Percentiles rank a stretch among this genome's conserved stretches.
These are phyloP conservation scores for Trachymyrmex cornetzi DNA, from an alignment of 1,140 invertebrate genomes.

Conservation along the genomic window DNA sequence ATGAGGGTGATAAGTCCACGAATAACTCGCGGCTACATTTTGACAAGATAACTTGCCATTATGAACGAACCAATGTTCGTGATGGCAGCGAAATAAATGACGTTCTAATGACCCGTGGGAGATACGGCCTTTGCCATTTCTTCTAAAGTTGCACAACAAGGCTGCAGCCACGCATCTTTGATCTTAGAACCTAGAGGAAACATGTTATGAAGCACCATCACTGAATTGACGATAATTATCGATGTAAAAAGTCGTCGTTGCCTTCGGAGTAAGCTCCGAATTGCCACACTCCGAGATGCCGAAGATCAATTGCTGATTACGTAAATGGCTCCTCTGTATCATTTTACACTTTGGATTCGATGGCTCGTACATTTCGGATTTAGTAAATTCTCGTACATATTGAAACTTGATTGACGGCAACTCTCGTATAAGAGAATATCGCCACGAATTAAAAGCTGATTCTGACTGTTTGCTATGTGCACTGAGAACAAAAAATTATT, in stretches of 20 bases:
- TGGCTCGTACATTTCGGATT: not conserved
- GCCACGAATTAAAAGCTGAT: not conserved
- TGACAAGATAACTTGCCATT: not conserved
- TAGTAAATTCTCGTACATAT: not conserved
- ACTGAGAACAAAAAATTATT: no score
- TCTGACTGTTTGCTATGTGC: not conserved
- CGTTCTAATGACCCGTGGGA: constrained; percentile 34
- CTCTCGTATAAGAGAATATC: not conserved
- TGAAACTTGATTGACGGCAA: not conserved
- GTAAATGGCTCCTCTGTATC: not conserved
- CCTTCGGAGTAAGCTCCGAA: not conserved
- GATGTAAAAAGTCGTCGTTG: not conserved
- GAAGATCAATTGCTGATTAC: constrained; percentile 6
- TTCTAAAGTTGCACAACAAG: constrained; percentile 42
- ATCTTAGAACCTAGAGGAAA: not conserved
- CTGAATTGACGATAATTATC: constrained; percentile 13
- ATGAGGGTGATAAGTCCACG: not conserved
- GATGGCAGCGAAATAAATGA: constrained; percentile 33
- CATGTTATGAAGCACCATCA: not conserved
- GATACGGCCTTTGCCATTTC: constrained; percentile 50
- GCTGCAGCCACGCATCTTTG: constrained; percentile 21
- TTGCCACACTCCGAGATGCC: not conserved
- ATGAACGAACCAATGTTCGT: not conserved
- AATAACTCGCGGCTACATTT: not conserved
- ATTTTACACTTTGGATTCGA: not conserved